These are phyloP conservation scores for Grammomys dolichurus DNA, from an alignment of 2,113 vertebrate genomes.

Conservation along the genomic window DNA sequence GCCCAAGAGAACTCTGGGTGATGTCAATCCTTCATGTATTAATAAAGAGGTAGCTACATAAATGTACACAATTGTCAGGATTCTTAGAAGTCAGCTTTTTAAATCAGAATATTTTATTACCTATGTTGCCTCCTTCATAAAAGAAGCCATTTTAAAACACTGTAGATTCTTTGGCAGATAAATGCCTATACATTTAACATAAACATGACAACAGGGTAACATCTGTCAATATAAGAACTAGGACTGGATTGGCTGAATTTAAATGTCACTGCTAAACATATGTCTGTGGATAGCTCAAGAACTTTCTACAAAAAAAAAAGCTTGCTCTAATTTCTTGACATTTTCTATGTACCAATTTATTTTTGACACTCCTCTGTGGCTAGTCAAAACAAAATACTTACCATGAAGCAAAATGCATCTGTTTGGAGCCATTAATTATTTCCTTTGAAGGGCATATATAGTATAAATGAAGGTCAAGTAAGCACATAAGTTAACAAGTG, in stretches of 20 bases:
- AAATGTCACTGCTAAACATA: constrained; percentile 50
- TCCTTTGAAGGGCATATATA: neutral
- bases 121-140: neutral
- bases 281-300: constrained; percentile 3
- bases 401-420: constrained; percentile 28
- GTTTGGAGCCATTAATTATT: constrained; percentile 32
- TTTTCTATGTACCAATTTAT: constrained; percentile 21
- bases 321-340: constrained; percentile 51
- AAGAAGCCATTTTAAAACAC: neutral
- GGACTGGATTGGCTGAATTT: constrained; percentile 11
- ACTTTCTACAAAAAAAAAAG: neutral
- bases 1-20: neutral
- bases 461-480: constrained; percentile 14
- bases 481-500: neutral
- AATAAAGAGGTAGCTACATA: constrained; percentile 4
- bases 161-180: neutral
- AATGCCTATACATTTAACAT: neutral
- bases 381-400: constrained; percentile 49
- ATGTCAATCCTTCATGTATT: constrained; percentile 15
- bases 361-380: constrained; percentile 26
- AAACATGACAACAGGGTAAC: constrained; percentile 25
- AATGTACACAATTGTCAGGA: neutral
- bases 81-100: constrained; percentile 49
- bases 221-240: constrained; percentile 27
- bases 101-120: constrained; percentile 15